Percentiles rank a stretch among this genome's conserved stretches.
Evolutionary conservation across 92 coral and sea anemone species (phyloP).

Genomic region (Porites lobata): DNA sequence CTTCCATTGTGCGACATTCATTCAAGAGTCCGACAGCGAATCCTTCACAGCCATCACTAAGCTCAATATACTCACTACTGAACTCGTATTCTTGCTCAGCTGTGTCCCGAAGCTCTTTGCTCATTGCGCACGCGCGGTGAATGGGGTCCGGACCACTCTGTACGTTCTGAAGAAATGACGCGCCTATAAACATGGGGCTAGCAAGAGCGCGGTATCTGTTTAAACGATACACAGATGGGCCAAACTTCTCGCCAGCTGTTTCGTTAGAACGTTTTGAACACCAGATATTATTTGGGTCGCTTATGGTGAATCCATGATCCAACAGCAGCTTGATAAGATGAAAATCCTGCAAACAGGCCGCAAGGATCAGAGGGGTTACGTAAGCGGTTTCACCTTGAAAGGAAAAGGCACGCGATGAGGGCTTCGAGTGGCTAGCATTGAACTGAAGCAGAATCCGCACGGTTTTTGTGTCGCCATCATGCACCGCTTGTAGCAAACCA

Average conservation of each 20-base stretch:
- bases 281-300: conserved; percentile 59
- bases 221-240: conserved; percentile 70
- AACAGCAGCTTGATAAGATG: conserved; percentile 74
- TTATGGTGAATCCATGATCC: conserved; percentile 60
- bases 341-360: conserved; percentile 73
- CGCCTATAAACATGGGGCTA: conserved; percentile 74
- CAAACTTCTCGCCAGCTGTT: conserved; percentile 49
- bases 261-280: conserved; percentile 21
- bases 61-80: conserved; percentile 76
- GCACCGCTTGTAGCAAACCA: conserved; percentile 83
- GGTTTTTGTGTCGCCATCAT: conserved; percentile 57
- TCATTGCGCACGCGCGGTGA: conserved; percentile 74
- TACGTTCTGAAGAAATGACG: conserved; percentile 45
- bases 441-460: conserved; percentile 73
- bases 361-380: conserved; percentile 77
- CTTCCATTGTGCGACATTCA: conserved; percentile 89
- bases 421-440: neutral
- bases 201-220: conserved; percentile 76
- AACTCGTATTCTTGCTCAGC: conserved; percentile 83
- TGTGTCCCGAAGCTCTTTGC: conserved; percentile 62
- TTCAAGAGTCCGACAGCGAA: conserved; percentile 84
- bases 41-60: conserved; percentile 79
- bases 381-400: conserved; percentile 6
- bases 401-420: neutral
- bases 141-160: conserved; percentile 69